phyloP scores from a whole-genome alignment of 2,113 vertebrate species.

The Dipodomys spectabilis region DNA sequence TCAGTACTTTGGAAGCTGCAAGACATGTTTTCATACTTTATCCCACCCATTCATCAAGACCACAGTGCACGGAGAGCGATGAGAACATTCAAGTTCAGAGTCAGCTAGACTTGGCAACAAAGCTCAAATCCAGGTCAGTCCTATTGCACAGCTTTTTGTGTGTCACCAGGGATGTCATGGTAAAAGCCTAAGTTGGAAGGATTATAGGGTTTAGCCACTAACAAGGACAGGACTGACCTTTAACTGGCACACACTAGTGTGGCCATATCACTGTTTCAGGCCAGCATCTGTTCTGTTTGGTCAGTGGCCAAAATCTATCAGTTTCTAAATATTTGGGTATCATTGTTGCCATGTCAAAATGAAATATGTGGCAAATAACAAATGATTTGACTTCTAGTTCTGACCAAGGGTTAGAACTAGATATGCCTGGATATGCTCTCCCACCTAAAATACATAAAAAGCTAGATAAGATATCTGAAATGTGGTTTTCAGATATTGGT shows the following conservation, averaged over 20 bases:
- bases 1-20: background rate
- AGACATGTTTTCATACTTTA: background rate
- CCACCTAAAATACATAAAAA: constrained; percentile 45
- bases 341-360: constrained; percentile 46
- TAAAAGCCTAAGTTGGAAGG: background rate
- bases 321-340: constrained; percentile 63
- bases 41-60: background rate
- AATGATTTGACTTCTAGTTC: constrained; percentile 62
- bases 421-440: background rate
- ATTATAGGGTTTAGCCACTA: background rate
- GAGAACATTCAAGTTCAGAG: background rate
- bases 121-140: background rate
- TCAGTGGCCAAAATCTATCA: constrained; percentile 37
- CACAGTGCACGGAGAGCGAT: background rate
- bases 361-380: constrained; percentile 54
- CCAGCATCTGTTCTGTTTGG: constrained; percentile 52
- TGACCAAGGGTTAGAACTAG: constrained; percentile 27
- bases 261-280: constrained; percentile 17
- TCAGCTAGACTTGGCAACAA: background rate
- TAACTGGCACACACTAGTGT: constrained; percentile 2
- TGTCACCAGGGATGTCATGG: background rate
- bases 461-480: constrained; percentile 20
- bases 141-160: background rate
- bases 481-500: background rate
- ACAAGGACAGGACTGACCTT: constrained; percentile 2